Evolutionary conservation across 2,797 vertebrate genomes (phyloP), one percentile per base, ranked within the genome.

Genomic region (Trachops cirrhosus): DNA sequence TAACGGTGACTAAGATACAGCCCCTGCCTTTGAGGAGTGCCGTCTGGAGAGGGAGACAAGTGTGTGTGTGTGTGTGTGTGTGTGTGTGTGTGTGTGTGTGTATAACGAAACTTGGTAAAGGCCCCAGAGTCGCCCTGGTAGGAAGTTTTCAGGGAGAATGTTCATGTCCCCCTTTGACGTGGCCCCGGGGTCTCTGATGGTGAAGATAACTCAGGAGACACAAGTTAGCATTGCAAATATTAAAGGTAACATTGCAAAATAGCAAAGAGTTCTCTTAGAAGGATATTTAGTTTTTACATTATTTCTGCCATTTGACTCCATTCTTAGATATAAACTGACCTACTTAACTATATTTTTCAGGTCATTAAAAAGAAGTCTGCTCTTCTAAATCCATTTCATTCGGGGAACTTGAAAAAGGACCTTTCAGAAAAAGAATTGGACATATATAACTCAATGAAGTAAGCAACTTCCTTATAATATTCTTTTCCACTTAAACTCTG

Each of bases 371-470:
- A 98, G 98, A 99, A 99, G 94, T 98, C 99, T 89, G 80, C 93
- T 22, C 96, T 99, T 94, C 99, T 99, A 50, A 99, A 99, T 98
- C 99, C 99, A 0, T 99, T 99, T 98, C 98, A 99, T 96, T 98
- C 99, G 96, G 99, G 99, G 93, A 99, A 98, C 41, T 95, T 99
- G 97, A 99, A 98, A 98, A 99, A 99, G 97, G 99, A 98, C 59
- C 97, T 99, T 97, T 99, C 99, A 10, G 99, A 99, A 95, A 98
- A 98, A 96, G 99, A 99, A 96, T 95, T 98, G 0, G 99, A 99
- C 97, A 97, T 99, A 96, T 98, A 98, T 95, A 98, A 98, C 92
- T 98, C 98, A 96, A 95, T 99, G 95, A 99, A 99, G 99, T 99
- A 98, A 98, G 99, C 97, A 71, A 90, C 9, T 79, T 92, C 21